These are phyloP conservation scores for Napeogenes sylphis DNA, from an alignment of 2,888 invertebrate species.

Conservation along the genomic window DNA sequence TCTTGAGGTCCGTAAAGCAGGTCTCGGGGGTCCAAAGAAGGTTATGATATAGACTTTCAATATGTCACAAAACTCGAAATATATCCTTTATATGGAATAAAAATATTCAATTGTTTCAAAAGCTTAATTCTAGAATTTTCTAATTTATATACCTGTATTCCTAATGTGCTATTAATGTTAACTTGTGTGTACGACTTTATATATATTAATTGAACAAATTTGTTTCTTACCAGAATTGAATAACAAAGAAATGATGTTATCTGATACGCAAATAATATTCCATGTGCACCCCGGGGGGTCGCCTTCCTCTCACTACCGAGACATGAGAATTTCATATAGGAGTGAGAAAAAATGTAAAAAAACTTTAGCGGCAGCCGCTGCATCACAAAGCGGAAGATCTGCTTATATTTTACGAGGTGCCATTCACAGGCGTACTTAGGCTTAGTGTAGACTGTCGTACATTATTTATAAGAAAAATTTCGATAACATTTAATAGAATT, in stretches of 20 bases:
- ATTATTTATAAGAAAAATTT: not conserved
- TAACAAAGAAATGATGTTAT: not conserved
- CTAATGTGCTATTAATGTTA: too few species aligned
- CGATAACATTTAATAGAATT: not conserved
- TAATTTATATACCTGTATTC: too few species aligned
- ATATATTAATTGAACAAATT: not conserved
- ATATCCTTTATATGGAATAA: too few species aligned
- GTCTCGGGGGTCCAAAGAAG: too few species aligned
- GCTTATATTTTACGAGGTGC: constrained; percentile 25
- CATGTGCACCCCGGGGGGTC: not conserved
- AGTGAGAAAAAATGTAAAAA: constrained; percentile 23
- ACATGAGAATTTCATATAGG: constrained; percentile 17
- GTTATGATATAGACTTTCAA: too few species aligned
- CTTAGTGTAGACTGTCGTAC: constrained; percentile 9
- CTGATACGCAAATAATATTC: not conserved
- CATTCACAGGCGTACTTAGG: constrained; percentile 18
- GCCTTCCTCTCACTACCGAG: not conserved
- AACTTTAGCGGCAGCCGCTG: constrained; percentile 13
- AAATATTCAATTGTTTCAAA: too few species aligned
- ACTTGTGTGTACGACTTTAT: too few species aligned
- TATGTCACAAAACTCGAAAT: too few species aligned
- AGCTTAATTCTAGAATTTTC: too few species aligned
- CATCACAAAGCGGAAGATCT: constrained; percentile 24
- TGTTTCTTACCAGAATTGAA: not conserved
- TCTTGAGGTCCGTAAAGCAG: too few species aligned